Evolutionary conservation across 2,888 invertebrate species (phyloP).

Genomic region (Xanthorhoe spadicearia): DNA sequence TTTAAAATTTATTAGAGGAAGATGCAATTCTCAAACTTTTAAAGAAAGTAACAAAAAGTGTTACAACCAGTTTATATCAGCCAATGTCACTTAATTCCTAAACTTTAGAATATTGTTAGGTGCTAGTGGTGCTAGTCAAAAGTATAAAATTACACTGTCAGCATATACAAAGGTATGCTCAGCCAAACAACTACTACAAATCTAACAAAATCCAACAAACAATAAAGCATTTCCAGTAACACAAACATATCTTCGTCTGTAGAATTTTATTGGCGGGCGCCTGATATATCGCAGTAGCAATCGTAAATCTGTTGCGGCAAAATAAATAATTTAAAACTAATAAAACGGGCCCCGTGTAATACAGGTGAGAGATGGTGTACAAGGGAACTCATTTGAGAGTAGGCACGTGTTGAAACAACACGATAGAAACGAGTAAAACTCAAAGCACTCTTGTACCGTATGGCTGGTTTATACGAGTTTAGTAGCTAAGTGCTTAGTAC

Average conservation of each 20-base stretch:
- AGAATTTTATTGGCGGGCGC: slow-evolving; percentile 77
- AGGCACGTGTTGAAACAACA: slow-evolving; percentile 12
- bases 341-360: slow-evolving; percentile 64
- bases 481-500: too few relatives aligned
- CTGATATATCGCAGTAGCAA: slow-evolving; percentile 80
- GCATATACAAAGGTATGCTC: too few relatives aligned
- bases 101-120: too few relatives aligned
- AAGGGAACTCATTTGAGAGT: slow-evolving; percentile 4
- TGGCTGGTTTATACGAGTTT: neutral
- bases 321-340: slow-evolving; percentile 85
- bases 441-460: neutral
- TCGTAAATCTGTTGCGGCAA: slow-evolving; percentile 81
- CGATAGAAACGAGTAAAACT: neutral
- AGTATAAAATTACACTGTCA: too few relatives aligned
- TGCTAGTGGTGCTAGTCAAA: too few relatives aligned
- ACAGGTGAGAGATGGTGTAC: slow-evolving; percentile 24
- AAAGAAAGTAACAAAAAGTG: too few relatives aligned
- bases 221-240: slow-evolving; percentile 32
- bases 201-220: neutral
- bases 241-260: slow-evolving; percentile 46
- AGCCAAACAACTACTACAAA: too few relatives aligned
- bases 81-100: too few relatives aligned
- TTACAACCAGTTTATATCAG: too few relatives aligned
- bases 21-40: too few relatives aligned
- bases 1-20: neutral